A percentile compares a stretch with the other conserved stretches of the same genome.
These are phyloP conservation scores for Galagoides demidoff DNA, from an alignment of 2,797 vertebrate species.

Conservation along the genomic window DNA sequence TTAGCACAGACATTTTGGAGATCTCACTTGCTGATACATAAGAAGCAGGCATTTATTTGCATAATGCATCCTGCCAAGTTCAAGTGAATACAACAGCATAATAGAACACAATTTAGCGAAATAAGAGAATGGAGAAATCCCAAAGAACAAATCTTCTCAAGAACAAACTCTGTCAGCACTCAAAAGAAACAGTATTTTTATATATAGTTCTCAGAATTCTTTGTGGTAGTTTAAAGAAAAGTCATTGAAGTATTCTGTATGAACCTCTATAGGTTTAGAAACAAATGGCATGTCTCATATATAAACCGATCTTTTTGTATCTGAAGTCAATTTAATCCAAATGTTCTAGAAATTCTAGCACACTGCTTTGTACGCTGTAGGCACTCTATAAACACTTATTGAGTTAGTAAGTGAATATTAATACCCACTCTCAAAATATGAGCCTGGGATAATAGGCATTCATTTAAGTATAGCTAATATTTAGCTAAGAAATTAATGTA, in stretches of 20 bases:
- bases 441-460: not conserved
- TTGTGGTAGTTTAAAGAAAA: not conserved
- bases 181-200: not conserved
- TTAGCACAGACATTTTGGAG: constrained; percentile 59
- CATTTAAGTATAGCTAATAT: not conserved
- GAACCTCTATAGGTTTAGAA: not conserved
- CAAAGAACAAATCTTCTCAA: constrained; percentile 30
- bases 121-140: constrained; percentile 43
- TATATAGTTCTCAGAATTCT: constrained; percentile 5
- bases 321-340: constrained; percentile 21
- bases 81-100: constrained; percentile 67
- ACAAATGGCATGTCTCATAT: not conserved
- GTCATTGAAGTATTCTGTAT: not conserved
- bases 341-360: not conserved
- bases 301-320: not conserved
- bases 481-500: not conserved
- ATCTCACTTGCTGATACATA: constrained; percentile 77
- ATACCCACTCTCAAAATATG: not conserved
- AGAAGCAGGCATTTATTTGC: constrained; percentile 67
- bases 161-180: constrained; percentile 9
- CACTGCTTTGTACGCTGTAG: not conserved
- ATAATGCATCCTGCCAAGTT: constrained; percentile 79
- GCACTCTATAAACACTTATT: not conserved
- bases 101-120: constrained; percentile 63
- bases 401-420: not conserved